A percentile compares a stretch with the other conserved stretches of the same genome.
phyloP scores from a whole-genome alignment of 2,888 invertebrate species.

The Chymomyza amoena region DNA sequence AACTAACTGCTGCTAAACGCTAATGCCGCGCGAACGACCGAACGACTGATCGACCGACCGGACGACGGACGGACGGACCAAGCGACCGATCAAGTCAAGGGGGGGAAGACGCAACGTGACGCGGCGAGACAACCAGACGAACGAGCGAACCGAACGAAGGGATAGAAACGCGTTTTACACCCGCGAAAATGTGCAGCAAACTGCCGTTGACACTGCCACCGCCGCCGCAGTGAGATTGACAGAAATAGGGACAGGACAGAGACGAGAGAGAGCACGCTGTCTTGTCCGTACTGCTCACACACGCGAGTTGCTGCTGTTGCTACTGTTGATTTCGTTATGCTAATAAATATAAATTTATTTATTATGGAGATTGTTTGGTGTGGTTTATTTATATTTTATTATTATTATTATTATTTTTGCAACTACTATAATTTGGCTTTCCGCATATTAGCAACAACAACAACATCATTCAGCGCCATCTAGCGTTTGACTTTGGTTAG shows the following conservation, averaged over 20 bases:
- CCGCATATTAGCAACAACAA: conserved; percentile 46
- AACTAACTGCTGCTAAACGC: conserved; percentile 20
- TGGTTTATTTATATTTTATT: background rate
- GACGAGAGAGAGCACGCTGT: background rate
- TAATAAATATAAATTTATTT: conserved; percentile 62
- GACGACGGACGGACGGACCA: background rate
- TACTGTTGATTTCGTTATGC: conserved; percentile 45
- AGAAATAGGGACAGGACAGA: background rate
- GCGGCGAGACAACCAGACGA: background rate
- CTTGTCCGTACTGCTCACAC: background rate
- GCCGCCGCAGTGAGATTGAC: conserved; percentile 2
- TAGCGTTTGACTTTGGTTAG: conserved; percentile 56
- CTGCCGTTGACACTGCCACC: background rate
- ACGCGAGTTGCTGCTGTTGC: conserved; percentile 13
- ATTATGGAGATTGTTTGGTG: conserved; percentile 1
- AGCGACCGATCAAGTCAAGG: conserved; percentile 14
- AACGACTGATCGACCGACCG: conserved; percentile 21
- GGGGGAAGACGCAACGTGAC: background rate
- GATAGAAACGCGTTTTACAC: background rate
- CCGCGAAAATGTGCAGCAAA: background rate
- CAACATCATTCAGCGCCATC: conserved; percentile 53
- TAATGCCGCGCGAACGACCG: conserved; percentile 22
- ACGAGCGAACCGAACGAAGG: background rate
- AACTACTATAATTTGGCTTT: conserved; percentile 47
- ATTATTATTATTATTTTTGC: conserved; percentile 3